Evolutionary conservation across 2,113 vertebrate species (phyloP).

Genomic region (Mirounga angustirostris): DNA sequence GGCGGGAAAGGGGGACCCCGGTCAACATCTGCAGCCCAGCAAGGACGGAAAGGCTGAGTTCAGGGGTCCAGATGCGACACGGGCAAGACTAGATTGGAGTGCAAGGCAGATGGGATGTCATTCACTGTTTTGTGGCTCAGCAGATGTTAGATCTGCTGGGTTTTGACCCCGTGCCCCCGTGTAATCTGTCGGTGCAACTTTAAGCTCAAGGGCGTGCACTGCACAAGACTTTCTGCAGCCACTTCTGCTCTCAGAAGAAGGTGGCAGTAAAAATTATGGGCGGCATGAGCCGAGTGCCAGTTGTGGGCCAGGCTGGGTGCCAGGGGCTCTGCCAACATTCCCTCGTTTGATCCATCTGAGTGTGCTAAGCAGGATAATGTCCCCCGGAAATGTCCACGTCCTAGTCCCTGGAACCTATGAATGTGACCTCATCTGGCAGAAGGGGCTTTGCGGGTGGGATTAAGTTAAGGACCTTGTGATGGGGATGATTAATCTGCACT

Average conservation of each 20-base stretch:
- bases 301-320: neutral
- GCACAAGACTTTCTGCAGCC: neutral
- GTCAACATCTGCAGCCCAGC: neutral
- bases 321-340: neutral
- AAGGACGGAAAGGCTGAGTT: neutral
- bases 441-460: neutral
- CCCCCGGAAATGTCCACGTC: neutral
- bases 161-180: neutral
- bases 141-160: neutral
- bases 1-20: neutral
- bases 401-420: neutral
- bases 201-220: neutral
- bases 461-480: neutral
- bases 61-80: neutral
- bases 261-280: neutral
- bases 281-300: neutral
- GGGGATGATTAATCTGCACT: neutral
- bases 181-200: neutral
- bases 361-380: neutral
- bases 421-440: neutral
- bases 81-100: neutral
- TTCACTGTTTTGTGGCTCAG: neutral
- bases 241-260: neutral
- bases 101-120: neutral
- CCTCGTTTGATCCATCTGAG: neutral